Conservation (phyloP, 2,113 vertebrate genomes). For the Psephotus haematonotus region DNA sequence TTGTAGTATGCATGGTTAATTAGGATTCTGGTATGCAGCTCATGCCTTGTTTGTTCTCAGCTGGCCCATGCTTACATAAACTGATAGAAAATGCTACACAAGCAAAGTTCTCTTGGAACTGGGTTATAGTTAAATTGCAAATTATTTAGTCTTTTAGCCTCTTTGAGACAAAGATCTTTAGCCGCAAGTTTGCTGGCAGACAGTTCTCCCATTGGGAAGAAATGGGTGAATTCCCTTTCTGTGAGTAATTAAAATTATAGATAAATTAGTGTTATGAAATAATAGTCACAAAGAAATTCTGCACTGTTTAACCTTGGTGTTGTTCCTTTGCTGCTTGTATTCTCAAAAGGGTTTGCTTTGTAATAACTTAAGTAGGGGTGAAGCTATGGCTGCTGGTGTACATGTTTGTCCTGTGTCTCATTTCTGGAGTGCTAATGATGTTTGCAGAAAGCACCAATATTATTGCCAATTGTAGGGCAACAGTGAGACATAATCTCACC, state of each 20-base stretch:
- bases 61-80: background rate
- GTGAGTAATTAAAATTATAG: background rate
- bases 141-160: background rate
- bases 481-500: background rate
- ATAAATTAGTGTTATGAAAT: background rate
- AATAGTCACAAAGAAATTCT: background rate
- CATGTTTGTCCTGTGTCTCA: background rate
- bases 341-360: background rate
- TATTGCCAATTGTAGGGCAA: background rate
- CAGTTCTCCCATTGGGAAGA: background rate
- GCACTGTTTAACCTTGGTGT: background rate
- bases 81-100: background rate
- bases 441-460: background rate
- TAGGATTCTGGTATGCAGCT: background rate
- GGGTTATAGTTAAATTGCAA: conserved; percentile 18
- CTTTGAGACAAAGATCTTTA: background rate
- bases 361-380: background rate
- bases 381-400: background rate
- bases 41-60: conserved; percentile 32
- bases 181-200: background rate
- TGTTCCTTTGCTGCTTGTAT: background rate
- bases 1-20: background rate
- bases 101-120: conserved; percentile 1
- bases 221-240: background rate
- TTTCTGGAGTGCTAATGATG: background rate